Percentiles rank a stretch among this genome's conserved stretches.
Evolutionary conservation across 2,797 vertebrate genomes (phyloP).

Genomic region (Avahi laniger): DNA sequence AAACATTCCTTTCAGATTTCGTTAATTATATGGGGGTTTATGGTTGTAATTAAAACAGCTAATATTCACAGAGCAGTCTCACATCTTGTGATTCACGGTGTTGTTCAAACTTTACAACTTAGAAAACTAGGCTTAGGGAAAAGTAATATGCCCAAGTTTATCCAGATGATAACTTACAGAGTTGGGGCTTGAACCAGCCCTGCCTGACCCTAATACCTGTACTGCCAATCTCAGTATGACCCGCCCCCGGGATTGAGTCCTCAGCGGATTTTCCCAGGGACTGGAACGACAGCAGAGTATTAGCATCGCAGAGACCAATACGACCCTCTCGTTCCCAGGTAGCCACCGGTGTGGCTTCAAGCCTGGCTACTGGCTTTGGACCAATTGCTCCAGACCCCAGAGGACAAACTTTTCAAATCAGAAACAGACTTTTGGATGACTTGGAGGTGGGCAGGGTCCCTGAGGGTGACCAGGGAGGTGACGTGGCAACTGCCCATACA

Average conservation of each 20-base stretch:
- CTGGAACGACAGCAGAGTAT: not conserved
- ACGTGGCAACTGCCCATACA: accelerated
- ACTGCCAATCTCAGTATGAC: accelerated
- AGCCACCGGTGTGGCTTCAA: not conserved
- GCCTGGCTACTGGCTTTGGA: not conserved
- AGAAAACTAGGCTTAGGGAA: not conserved
- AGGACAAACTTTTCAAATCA: not conserved
- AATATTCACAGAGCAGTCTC: not conserved
- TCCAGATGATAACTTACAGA: not conserved
- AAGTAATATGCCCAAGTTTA: not conserved
- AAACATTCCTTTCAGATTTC: not conserved
- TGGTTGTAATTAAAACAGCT: not conserved
- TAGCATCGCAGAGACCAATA: not conserved
- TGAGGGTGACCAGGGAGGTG: not conserved
- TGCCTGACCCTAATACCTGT: not conserved
- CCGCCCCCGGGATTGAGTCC: not conserved
- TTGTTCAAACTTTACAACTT: not conserved
- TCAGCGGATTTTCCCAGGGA: not conserved
- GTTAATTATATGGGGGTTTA: not conserved
- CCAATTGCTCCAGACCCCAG: not conserved
- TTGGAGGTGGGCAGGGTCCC: not conserved
- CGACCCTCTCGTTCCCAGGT: not conserved
- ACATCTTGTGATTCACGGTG: not conserved
- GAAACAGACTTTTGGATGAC: not conserved
- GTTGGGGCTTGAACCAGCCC: not conserved